phyloP scores from a whole-genome alignment of 2,888 invertebrate species.

The Drosophila prolongata region DNA sequence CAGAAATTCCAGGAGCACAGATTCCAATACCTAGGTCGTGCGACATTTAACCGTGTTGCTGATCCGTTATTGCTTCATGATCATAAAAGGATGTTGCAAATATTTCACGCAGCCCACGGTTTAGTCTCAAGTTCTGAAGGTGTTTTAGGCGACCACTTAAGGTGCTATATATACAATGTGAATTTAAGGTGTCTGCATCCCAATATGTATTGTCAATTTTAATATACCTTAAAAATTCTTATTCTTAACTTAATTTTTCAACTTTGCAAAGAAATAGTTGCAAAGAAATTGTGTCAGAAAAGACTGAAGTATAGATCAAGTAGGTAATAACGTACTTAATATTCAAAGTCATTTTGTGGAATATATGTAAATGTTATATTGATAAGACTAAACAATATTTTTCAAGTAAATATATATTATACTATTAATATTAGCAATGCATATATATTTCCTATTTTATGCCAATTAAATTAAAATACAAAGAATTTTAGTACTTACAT shows the following conservation, averaged over 20 bases:
- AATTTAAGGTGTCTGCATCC: not conserved
- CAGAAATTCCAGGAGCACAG: constrained; percentile 71
- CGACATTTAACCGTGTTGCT: constrained; percentile 56
- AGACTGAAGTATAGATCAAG: too few relatives aligned
- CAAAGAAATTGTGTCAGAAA: too few relatives aligned
- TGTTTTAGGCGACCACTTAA: not conserved
- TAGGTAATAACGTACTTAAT: too few relatives aligned
- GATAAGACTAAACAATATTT: too few relatives aligned
- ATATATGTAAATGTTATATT: too few relatives aligned
- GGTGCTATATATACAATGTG: not conserved
- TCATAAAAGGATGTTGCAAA: constrained; percentile 76
- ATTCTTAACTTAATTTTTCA: not conserved
- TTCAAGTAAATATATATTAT: too few relatives aligned
- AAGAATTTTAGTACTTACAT: constrained; percentile 54
- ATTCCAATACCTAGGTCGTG: constrained; percentile 64
- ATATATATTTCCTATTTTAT: too few relatives aligned
- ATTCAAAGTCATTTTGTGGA: too few relatives aligned
- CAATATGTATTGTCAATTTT: not conserved
- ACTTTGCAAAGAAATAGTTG: too few relatives aligned
- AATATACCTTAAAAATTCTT: too few relatives aligned
- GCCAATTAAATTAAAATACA: too few relatives aligned
- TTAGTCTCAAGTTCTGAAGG: not conserved
- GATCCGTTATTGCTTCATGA: constrained; percentile 71
- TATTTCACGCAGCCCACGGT: constrained; percentile 61
- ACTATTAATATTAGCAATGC: too few relatives aligned